Evolutionary conservation across 2,888 invertebrate species (phyloP).

Genomic region (Agrenia bidenticulata): DNA sequence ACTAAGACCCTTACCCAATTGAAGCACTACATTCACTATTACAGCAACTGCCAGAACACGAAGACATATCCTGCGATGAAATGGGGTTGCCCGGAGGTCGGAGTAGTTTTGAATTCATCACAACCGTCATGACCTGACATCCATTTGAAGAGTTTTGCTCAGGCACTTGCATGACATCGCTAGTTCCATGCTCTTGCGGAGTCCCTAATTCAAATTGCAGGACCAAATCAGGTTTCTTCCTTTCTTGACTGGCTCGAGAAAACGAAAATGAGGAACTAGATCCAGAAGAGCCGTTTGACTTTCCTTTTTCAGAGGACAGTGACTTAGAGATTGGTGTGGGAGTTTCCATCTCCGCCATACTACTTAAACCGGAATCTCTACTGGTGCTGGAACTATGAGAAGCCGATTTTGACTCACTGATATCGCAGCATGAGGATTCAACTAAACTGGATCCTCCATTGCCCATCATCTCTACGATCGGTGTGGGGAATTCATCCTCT

Average conservation of each 20-base stretch:
- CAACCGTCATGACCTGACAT: conserved; percentile 7
- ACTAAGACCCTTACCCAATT: conserved; percentile 39
- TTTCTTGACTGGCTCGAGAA: neutral
- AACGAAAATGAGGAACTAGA: neutral
- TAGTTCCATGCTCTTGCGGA: neutral
- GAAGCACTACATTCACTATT: conserved; percentile 50
- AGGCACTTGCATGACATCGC: neutral
- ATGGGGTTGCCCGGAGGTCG: conserved; percentile 29
- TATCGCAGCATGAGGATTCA: conserved; percentile 36
- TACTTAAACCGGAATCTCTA: conserved; percentile 49
- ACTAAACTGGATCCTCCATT: conserved; percentile 20
- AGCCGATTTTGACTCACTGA: conserved; percentile 20
- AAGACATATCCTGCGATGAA: conserved; percentile 40
- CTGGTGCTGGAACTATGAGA: conserved; percentile 49
- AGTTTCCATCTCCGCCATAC: conserved; percentile 43
- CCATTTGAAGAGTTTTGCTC: conserved; percentile 1
- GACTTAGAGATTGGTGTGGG: conserved; percentile 17
- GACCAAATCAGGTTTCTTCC: neutral
- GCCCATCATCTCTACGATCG: conserved; percentile 24
- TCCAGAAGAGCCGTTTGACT: conserved; percentile 24
- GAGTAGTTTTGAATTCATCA: conserved; percentile 22
- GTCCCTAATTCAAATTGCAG: neutral
- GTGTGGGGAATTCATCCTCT: conserved; percentile 28
- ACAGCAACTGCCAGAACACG: conserved; percentile 48
- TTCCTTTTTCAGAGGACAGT: conserved; percentile 14